A percentile compares a stretch with the other conserved stretches of the same genome.
Conservation (phyloP, 2,797 vertebrate genomes). For the Sitta carolinensis region DNA sequence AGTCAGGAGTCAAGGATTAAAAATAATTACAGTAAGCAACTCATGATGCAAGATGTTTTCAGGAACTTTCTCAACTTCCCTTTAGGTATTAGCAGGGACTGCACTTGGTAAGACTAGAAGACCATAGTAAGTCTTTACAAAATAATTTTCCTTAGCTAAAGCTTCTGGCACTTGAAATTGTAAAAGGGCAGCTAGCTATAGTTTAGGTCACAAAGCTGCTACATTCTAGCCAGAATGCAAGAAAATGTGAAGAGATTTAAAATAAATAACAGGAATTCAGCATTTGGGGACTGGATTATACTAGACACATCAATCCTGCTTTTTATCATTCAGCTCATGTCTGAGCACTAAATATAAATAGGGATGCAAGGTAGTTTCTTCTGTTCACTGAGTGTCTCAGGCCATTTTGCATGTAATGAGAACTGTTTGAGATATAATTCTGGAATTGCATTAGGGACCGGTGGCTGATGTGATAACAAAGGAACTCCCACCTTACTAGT, state of each 20-base stretch:
- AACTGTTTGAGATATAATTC: not conserved
- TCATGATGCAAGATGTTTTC: not conserved
- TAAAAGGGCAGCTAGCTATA: not conserved
- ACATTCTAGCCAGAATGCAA: not conserved
- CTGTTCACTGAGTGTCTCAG: not conserved
- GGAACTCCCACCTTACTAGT: not conserved
- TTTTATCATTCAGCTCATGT: not conserved
- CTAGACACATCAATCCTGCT: not conserved
- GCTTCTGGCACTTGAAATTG: not conserved
- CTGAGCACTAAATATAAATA: not conserved
- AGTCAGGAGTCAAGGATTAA: not conserved
- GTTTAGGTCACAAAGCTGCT: not conserved
- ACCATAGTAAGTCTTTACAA: not conserved
- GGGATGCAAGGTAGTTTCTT: not conserved
- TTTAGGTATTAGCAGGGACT: not conserved
- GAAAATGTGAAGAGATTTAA: conserved; percentile 8
- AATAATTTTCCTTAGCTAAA: not conserved
- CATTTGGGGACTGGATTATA: not conserved
- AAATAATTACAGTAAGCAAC: not conserved
- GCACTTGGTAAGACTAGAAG: not conserved
- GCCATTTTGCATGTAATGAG: not conserved
- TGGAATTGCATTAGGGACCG: not conserved
- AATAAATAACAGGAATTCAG: not conserved
- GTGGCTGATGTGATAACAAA: not conserved
- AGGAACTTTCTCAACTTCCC: not conserved